Percentiles rank a stretch among this genome's conserved stretches.
Evolutionary conservation across 2,797 vertebrate species (phyloP).

Genomic region (Pangasius sanitwongsei): DNA sequence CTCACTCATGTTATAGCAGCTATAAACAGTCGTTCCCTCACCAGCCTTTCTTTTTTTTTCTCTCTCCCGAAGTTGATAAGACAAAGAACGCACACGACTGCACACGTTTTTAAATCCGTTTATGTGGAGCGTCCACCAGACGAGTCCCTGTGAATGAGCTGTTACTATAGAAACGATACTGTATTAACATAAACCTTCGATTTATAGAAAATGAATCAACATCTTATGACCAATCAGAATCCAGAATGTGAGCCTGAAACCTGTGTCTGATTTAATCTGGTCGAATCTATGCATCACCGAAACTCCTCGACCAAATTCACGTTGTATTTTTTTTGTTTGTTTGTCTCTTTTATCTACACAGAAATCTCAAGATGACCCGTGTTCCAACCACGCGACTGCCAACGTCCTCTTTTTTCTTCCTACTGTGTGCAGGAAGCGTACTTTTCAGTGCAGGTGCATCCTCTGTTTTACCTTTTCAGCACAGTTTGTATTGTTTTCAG

Average conservation of each 20-base stretch:
- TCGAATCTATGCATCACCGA: not conserved
- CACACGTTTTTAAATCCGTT: not conserved
- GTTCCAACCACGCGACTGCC: not conserved
- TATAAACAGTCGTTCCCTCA: too few species aligned
- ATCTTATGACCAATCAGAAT: not conserved
- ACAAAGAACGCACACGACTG: not conserved
- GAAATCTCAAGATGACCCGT: not conserved
- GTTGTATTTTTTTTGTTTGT: not conserved
- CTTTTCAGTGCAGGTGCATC: constrained; percentile 46
- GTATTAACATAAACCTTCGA: not conserved
- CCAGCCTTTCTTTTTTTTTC: too few species aligned
- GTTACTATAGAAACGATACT: not conserved
- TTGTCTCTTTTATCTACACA: constrained; percentile 4
- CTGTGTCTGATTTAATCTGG: constrained; percentile 3
- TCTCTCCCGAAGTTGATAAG: not conserved
- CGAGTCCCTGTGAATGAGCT: not conserved
- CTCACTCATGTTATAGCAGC: too few species aligned
- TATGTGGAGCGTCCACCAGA: not conserved
- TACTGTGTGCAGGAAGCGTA: constrained; percentile 17
- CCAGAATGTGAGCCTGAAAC: not conserved
- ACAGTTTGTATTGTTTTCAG: not conserved
- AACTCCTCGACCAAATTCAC: not conserved
- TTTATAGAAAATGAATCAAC: not conserved
- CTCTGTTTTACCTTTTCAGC: not conserved
- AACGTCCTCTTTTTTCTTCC: constrained; percentile 12